A percentile compares a stretch with the other conserved stretches of the same genome.
Conservation (phyloP, 2,113 vertebrate species). For the Puma concolor region DNA sequence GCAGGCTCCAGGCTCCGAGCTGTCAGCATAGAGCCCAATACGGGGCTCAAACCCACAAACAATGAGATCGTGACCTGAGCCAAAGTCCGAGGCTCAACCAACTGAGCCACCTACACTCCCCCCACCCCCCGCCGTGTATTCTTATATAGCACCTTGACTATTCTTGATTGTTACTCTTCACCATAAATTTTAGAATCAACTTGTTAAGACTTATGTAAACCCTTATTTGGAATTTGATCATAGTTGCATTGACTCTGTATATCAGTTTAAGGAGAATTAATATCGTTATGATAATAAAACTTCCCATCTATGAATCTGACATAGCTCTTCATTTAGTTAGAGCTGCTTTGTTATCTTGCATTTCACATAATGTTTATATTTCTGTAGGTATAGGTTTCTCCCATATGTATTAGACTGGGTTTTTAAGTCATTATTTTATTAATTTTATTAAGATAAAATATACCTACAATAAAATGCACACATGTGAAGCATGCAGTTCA, state of each 20-base stretch:
- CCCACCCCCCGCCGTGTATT: background rate
- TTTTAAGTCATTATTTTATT: conserved; percentile 11
- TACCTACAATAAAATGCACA: background rate
- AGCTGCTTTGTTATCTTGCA: background rate
- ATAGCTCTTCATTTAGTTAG: background rate
- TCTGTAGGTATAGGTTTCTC: background rate
- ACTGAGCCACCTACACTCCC: too few species aligned
- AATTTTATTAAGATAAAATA: background rate
- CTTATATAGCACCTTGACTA: background rate
- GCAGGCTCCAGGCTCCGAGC: too few species aligned
- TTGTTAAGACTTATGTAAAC: background rate
- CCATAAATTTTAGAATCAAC: background rate
- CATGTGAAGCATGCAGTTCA: background rate
- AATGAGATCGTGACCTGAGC: too few species aligned
- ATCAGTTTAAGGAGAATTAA: background rate
- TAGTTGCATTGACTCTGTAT: background rate
- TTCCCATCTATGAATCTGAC: background rate
- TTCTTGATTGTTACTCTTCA: background rate
- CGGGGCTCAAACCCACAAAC: too few species aligned
- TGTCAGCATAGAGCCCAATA: too few species aligned
- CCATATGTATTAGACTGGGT: background rate
- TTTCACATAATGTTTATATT: background rate
- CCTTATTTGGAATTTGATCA: background rate
- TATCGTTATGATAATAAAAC: background rate
- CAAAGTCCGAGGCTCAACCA: too few species aligned